Evolutionary conservation across 1,140 invertebrate genomes (phyloP).

Genomic region (Dendroctonus ponderosae): DNA sequence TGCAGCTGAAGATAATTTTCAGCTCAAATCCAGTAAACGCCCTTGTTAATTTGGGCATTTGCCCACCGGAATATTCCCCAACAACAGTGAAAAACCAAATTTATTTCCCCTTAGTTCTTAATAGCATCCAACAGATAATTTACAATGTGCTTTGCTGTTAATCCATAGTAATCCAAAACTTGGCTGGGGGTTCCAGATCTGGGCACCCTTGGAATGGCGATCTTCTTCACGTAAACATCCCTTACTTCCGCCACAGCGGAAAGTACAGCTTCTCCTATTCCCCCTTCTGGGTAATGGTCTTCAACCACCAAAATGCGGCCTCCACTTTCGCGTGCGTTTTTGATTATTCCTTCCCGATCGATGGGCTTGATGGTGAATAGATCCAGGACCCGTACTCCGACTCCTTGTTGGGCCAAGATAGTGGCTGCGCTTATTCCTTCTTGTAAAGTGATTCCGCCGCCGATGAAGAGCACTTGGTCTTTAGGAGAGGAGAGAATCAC

Average conservation of each 20-base stretch:
- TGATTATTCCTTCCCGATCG: conserved; percentile 74
- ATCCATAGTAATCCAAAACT: conserved; percentile 85
- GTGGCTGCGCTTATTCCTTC: conserved; percentile 87
- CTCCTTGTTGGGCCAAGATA: conserved; percentile 64
- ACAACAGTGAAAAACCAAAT: not conserved
- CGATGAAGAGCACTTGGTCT: conserved; percentile 85
- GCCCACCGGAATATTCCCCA: too few species aligned
- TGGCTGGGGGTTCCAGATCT: conserved; percentile 85
- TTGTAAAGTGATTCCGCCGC: conserved; percentile 89
- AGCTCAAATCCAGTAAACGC: too few species aligned
- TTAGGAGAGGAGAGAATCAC: conserved; percentile 69
- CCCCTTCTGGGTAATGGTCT: conserved; percentile 95
- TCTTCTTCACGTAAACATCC: conserved; percentile 74
- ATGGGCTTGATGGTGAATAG: conserved; percentile 96
- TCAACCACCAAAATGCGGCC: conserved; percentile 91
- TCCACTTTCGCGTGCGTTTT: conserved; percentile 74
- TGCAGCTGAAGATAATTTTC: too few species aligned
- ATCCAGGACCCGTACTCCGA: conserved; percentile 82
- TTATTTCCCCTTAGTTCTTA: conserved; percentile 51
- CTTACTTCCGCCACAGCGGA: conserved; percentile 72
- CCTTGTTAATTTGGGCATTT: too few species aligned
- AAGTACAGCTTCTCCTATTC: conserved; percentile 92
- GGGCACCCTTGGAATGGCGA: conserved; percentile 85
- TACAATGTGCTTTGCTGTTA: conserved; percentile 78
- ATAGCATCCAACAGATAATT: conserved; percentile 66